Evolutionary conservation across 1,140 invertebrate genomes (phyloP).

Genomic region (Pomphorhynchus laevis): DNA sequence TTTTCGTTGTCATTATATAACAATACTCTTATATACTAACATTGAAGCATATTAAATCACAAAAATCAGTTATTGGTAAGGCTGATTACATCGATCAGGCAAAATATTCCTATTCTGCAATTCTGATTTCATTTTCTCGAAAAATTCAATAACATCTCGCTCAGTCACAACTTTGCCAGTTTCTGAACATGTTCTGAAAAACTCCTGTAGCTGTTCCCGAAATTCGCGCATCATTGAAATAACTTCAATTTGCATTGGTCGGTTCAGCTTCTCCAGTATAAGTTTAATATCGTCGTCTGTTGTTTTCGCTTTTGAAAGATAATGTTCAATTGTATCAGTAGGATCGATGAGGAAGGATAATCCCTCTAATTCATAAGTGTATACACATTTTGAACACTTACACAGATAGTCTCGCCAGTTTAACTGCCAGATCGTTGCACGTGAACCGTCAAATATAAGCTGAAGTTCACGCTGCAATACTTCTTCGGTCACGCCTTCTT

Average conservation of each 20-base stretch:
- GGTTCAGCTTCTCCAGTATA: slow-evolving; percentile 35
- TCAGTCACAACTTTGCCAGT: slow-evolving; percentile 7
- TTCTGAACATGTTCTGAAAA: slow-evolving; percentile 2
- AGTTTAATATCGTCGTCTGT: slow-evolving; percentile 30
- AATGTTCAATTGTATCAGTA: slow-evolving; percentile 43
- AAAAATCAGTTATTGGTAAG: no score
- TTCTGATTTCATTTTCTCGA: slow-evolving; percentile 6
- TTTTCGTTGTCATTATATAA: no score
- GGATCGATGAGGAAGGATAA: slow-evolving; percentile 33
- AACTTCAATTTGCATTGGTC: slow-evolving; percentile 42
- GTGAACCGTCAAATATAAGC: slow-evolving; percentile 7
- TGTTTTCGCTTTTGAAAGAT: slow-evolving; percentile 32
- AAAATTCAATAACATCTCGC: slow-evolving; percentile 7
- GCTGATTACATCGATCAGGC: no score
- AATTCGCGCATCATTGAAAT: slow-evolving; percentile 22
- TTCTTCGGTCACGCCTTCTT: slow-evolving; percentile 9
- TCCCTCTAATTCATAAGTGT: slow-evolving; percentile 15
- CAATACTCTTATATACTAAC: no score
- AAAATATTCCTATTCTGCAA: no score
- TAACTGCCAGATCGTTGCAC: slow-evolving; percentile 29
- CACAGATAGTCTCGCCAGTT: slow-evolving; percentile 38
- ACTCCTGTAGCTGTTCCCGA: slow-evolving; percentile 1
- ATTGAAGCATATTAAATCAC: no score
- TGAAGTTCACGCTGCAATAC: slow-evolving; percentile 9
- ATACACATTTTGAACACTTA: slow-evolving; percentile 21